Percentiles rank a stretch among this genome's conserved stretches.
phyloP scores from a whole-genome alignment of 1,140 invertebrate genomes.

The Caenorhabditis elegans region WBcel235 BX284603.4:4897501-4898000 shows the following conservation, averaged over 20 bases:
- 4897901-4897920: slow-evolving; percentile 54
- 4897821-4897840: slow-evolving; percentile 20
- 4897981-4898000: slow-evolving; percentile 80
- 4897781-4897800: slow-evolving; percentile 39
- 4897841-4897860: slow-evolving; percentile 34
- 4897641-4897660: slow-evolving; percentile 30
- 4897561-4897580: slow-evolving; percentile 24
- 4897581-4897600: slow-evolving; percentile 33
- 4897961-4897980: slow-evolving; percentile 66
- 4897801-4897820: slow-evolving; percentile 35
- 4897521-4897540: not conserved
- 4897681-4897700: slow-evolving; percentile 2
- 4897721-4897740: slow-evolving; percentile 28
- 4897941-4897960: slow-evolving; percentile 86
- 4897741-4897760: slow-evolving; percentile 38
- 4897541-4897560: not conserved
- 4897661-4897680: slow-evolving; percentile 32
- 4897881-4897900: slow-evolving; percentile 26
- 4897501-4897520: not conserved
- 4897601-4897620: slow-evolving; percentile 44
- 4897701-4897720: slow-evolving; percentile 26
- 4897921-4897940: slow-evolving; percentile 79
- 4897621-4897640: slow-evolving; percentile 31
- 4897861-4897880: not conserved
- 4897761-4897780: slow-evolving; percentile 37